Conservation (phyloP, 2,113 vertebrate genomes). For the Meles meles region DNA sequence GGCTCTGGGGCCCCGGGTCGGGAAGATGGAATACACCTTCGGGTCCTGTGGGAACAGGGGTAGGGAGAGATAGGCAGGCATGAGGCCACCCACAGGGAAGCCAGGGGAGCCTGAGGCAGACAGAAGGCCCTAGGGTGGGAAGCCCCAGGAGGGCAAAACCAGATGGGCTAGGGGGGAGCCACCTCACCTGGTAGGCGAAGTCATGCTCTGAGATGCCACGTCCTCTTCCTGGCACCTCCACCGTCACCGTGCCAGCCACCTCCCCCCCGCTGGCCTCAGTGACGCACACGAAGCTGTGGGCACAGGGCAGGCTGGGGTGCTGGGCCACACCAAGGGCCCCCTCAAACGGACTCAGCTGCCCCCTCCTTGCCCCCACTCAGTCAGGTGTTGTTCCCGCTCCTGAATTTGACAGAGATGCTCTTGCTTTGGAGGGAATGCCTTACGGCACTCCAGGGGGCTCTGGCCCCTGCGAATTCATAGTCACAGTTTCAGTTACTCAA, state of each 20-base stretch:
- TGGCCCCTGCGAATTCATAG: background rate
- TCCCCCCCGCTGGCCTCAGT: conserved; percentile 86
- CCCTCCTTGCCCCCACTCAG: background rate
- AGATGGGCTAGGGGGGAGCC: background rate
- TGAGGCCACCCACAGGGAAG: background rate
- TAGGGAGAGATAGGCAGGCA: background rate
- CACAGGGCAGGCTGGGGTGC: conserved; percentile 44
- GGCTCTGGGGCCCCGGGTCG: conserved; percentile 90
- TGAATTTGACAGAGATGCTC: background rate
- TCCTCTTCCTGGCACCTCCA: conserved; percentile 90
- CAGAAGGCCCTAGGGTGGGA: background rate
- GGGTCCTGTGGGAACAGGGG: conserved; percentile 85
- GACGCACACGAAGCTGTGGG: conserved; percentile 91
- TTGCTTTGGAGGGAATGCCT: background rate
- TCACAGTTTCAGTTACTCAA: background rate
- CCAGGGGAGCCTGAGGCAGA: background rate
- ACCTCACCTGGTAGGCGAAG: conserved; percentile 92
- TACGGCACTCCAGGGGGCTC: background rate
- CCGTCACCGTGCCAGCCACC: conserved; percentile 84
- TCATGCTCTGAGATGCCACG: conserved; percentile 86
- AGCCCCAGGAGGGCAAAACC: background rate
- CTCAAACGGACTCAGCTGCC: background rate
- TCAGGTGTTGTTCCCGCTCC: conserved; percentile 2
- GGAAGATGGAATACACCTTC: conserved; percentile 88
- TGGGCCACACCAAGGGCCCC: background rate